Percentiles rank a stretch among this genome's conserved stretches.
Conservation (phyloP, 2,113 vertebrate genomes). For the Lutjanus erythropterus region DNA sequence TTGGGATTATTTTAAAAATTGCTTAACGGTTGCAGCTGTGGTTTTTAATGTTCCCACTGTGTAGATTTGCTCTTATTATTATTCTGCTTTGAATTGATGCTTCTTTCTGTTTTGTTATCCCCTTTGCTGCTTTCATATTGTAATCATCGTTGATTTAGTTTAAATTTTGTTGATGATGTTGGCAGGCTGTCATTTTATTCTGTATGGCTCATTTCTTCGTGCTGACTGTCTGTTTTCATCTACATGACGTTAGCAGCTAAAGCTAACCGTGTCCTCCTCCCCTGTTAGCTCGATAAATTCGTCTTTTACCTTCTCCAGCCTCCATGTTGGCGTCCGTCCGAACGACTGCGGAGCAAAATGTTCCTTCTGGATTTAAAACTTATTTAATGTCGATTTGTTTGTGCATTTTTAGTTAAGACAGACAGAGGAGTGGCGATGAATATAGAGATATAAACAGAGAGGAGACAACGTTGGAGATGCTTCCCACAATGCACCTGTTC, state of each 20-base stretch:
- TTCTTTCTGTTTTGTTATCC: too few relatives aligned
- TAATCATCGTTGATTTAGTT: too few relatives aligned
- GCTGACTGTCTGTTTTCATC: background rate
- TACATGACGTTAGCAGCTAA: constrained; percentile 4
- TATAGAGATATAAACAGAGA: background rate
- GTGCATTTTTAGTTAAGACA: background rate
- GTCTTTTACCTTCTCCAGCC: constrained; percentile 69
- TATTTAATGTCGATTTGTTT: background rate
- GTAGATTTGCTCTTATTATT: too few relatives aligned
- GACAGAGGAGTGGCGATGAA: background rate
- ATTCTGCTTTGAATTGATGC: too few relatives aligned
- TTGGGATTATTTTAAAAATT: too few relatives aligned
- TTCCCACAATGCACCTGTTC: constrained; percentile 43
- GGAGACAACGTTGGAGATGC: background rate
- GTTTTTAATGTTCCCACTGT: too few relatives aligned
- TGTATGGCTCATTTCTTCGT: background rate
- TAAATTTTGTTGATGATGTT: too few relatives aligned
- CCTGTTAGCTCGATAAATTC: background rate
- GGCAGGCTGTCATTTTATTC: background rate
- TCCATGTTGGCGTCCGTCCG: constrained; percentile 59
- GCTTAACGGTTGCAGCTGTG: too few relatives aligned
- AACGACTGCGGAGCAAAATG: background rate
- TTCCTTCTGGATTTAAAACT: background rate
- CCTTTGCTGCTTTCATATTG: too few relatives aligned
- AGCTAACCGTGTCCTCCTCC: constrained; percentile 31